phyloP scores from a whole-genome alignment of 2,113 vertebrate genomes.

The Camelus bactrianus region DNA sequence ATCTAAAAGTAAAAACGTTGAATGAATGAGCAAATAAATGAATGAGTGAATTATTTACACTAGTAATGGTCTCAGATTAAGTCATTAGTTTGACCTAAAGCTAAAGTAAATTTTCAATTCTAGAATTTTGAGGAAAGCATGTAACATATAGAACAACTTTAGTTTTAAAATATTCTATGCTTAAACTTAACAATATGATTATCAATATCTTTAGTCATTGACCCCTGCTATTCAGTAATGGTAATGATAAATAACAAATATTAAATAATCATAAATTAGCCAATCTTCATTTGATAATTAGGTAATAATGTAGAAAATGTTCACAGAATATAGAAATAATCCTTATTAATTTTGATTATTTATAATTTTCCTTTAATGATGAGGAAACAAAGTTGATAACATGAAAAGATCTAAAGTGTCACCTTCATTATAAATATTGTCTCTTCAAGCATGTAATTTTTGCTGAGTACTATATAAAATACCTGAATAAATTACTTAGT shows the following conservation, averaged over 20 bases:
- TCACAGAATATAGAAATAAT: slow-evolving; percentile 36
- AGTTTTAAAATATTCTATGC: slow-evolving; percentile 23
- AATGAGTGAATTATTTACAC: slow-evolving; percentile 1
- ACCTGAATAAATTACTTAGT: slow-evolving; percentile 17
- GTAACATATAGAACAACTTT: slow-evolving; percentile 20
- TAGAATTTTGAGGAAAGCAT: slow-evolving; percentile 24
- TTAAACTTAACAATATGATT: slow-evolving; percentile 37
- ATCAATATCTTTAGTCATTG: background rate
- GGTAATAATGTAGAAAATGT: slow-evolving; percentile 7
- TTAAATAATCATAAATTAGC: slow-evolving; percentile 30
- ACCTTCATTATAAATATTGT: background rate
- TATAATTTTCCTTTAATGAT: slow-evolving; percentile 38
- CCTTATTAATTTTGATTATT: slow-evolving; percentile 15
- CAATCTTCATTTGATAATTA: slow-evolving; percentile 53
- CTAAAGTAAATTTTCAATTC: slow-evolving; percentile 42
- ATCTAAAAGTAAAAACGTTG: slow-evolving; percentile 53
- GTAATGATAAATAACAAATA: slow-evolving; percentile 27
- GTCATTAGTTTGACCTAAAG: background rate
- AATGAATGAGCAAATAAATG: slow-evolving; percentile 44
- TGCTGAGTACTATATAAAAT: slow-evolving; percentile 15
- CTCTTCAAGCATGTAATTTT: slow-evolving; percentile 28
- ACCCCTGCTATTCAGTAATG: slow-evolving; percentile 38
- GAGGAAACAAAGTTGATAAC: slow-evolving; percentile 21
- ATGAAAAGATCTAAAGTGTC: slow-evolving; percentile 20
- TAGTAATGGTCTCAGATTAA: slow-evolving; percentile 15